phyloP scores from a whole-genome alignment of 1,140 invertebrate species.

The Brachionus paranguensis region DNA sequence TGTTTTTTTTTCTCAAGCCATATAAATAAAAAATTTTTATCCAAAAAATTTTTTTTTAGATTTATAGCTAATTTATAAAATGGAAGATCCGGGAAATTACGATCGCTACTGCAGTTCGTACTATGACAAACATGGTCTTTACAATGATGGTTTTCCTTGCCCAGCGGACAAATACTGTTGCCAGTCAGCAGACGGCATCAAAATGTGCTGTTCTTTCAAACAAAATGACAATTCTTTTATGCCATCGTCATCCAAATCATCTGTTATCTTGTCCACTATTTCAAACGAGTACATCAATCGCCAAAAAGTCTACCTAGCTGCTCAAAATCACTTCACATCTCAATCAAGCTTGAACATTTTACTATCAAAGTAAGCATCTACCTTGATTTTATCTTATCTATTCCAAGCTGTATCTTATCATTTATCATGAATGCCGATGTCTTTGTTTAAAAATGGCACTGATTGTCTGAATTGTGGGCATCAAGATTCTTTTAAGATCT shows the following conservation, averaged over 20 bases:
- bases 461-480: neutral
- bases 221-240: neutral
- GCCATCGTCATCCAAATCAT: neutral
- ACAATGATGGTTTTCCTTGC: conserved; percentile 39
- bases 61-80: neutral
- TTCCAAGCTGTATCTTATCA: conserved; percentile 4
- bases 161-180: conserved; percentile 31
- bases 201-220: conserved; percentile 33
- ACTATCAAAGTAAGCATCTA: conserved; percentile 23
- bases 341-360: neutral
- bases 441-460: neutral
- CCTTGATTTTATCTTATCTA: conserved; percentile 27
- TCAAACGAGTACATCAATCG: conserved; percentile 6
- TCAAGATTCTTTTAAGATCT: neutral
- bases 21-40: too few relatives aligned
- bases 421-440: neutral
- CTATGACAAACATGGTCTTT: conserved; percentile 37
- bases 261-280: neutral
- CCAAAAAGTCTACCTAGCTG: neutral
- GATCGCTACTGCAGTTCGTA: conserved; percentile 39
- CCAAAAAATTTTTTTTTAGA: neutral
- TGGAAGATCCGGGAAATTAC: neutral
- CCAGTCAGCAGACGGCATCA: neutral
- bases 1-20: too few relatives aligned
- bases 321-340: neutral